Evolutionary conservation across 2,113 vertebrate genomes (phyloP).

Genomic region (Galemys pyrenaicus): DNA sequence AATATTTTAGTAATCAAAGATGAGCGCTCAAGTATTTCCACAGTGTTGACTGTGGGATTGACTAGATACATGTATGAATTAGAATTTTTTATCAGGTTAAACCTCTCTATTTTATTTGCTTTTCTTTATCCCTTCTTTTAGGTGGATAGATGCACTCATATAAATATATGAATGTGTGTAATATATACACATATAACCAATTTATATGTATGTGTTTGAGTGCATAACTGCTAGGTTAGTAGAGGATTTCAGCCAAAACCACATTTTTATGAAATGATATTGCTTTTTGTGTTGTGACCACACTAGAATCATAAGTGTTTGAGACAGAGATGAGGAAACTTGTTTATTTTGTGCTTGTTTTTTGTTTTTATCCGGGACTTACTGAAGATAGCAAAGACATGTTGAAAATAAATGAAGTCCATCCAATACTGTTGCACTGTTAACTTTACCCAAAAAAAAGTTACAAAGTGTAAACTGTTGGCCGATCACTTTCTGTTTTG

Average conservation of each 20-base stretch:
- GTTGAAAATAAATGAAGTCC: background rate
- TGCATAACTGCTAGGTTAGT: background rate
- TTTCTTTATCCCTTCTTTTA: background rate
- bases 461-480: background rate
- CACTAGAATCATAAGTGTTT: background rate
- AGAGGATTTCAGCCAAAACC: background rate
- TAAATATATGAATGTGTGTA: background rate
- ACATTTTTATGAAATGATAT: background rate
- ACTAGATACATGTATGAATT: background rate
- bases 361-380: background rate
- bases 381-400: background rate
- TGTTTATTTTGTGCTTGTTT: background rate
- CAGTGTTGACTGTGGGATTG: background rate
- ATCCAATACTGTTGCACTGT: background rate
- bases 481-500: background rate
- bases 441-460: background rate
- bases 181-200: background rate
- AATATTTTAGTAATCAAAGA: slow-evolving; percentile 23
- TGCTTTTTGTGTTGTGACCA: background rate
- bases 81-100: background rate
- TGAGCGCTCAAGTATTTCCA: background rate
- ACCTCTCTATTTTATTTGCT: background rate
- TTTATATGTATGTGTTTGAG: background rate
- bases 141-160: background rate
- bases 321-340: background rate